These are phyloP conservation scores for Mythimna ferrago DNA, from an alignment of 2,888 invertebrate species.

Conservation along the genomic window DNA sequence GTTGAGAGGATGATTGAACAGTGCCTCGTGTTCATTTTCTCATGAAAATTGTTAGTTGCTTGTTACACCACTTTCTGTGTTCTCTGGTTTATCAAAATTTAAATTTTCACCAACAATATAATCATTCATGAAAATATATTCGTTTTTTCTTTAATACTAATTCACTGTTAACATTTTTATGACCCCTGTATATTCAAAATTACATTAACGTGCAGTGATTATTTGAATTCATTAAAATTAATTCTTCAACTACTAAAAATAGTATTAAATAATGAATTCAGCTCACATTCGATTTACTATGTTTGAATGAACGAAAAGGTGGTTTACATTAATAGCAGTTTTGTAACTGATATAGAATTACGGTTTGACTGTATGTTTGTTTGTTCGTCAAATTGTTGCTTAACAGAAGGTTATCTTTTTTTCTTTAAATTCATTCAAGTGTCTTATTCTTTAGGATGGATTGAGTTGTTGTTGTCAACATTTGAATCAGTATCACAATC, in stretches of 20 bases:
- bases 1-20: constrained; percentile 12
- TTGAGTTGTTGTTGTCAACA: not conserved
- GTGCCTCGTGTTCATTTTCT: not conserved
- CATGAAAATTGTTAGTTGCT: not conserved
- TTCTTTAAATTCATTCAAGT: not conserved
- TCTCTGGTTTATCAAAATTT: too few species aligned
- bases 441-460: not conserved
- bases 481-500: not conserved
- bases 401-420: not conserved
- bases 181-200: constrained; percentile 8
- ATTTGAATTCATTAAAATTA: constrained; percentile 36
- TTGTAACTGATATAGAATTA: constrained; percentile 10
- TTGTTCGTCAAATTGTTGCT: not conserved
- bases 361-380: constrained; percentile 6
- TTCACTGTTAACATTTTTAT: constrained; percentile 6
- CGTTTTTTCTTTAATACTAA: not conserved
- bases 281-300: constrained; percentile 42
- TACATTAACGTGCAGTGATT: constrained; percentile 10
- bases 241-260: constrained; percentile 17
- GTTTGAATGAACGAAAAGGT: constrained; percentile 46
- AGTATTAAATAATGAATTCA: constrained; percentile 41
- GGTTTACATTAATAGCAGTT: constrained; percentile 39
- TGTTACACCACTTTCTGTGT: not conserved
- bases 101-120: not conserved
- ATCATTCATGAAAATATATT: too few species aligned